Percentiles rank a stretch among this genome's conserved stretches.
These are phyloP conservation scores for Lophura nycthemera DNA, from an alignment of 2,113 vertebrate species.

Conservation along the genomic window DNA sequence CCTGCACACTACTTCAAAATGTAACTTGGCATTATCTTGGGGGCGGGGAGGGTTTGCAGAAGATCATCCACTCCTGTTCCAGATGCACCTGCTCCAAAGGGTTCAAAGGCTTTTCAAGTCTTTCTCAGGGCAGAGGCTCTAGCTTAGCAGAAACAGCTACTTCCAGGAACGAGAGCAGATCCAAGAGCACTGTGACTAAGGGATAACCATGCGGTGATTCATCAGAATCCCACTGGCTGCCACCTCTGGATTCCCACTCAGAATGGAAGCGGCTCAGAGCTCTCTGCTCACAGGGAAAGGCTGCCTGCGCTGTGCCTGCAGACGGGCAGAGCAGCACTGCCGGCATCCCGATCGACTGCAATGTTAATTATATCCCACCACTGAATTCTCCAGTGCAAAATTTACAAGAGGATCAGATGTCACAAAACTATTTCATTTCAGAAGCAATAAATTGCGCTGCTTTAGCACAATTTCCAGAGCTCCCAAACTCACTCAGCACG, in stretches of 20 bases:
- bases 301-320: background rate
- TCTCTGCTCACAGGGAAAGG: rapidly evolving
- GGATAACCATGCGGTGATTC: background rate
- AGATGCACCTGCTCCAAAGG: background rate
- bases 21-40: background rate
- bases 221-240: background rate
- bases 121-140: background rate
- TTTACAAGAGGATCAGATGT: constrained; percentile 13
- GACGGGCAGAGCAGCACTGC: background rate
- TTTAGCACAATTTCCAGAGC: background rate
- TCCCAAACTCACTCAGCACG: background rate
- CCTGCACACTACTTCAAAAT: rapidly evolving
- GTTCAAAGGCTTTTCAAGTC: background rate
- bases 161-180: constrained; percentile 2
- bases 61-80: background rate
- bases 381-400: background rate
- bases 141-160: background rate
- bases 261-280: background rate
- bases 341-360: background rate
- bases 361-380: background rate
- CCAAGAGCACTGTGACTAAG: background rate
- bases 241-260: background rate
- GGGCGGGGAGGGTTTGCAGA: background rate
- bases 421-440: background rate
- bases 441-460: background rate